Evolutionary conservation across 92 coral and sea anemone species (phyloP).

Genomic region (Siderastrea siderea): DNA sequence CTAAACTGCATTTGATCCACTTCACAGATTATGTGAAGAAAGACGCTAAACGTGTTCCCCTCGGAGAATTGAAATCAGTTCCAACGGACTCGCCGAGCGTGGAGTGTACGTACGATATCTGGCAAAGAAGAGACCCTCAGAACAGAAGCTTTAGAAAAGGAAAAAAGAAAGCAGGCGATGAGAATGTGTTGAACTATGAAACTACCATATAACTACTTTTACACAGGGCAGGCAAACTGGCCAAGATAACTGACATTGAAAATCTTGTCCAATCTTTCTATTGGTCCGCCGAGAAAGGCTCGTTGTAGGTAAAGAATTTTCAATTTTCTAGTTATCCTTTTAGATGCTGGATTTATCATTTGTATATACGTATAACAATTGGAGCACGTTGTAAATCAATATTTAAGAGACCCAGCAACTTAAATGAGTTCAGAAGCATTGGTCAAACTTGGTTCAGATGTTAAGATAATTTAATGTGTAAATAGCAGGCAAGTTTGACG

Average conservation of each 20-base stretch:
- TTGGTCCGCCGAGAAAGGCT: background rate
- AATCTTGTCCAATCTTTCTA: background rate
- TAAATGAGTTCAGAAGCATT: background rate
- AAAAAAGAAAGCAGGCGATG: conserved; percentile 56
- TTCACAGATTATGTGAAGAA: conserved; percentile 47
- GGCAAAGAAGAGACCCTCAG: conserved; percentile 86
- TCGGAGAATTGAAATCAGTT: conserved; percentile 54
- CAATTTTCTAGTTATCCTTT: background rate
- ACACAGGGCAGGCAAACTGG: background rate
- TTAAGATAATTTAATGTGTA: conserved; percentile 5
- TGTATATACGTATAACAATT: background rate
- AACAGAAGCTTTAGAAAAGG: conserved; percentile 78
- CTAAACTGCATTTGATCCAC: background rate
- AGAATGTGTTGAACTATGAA: conserved; percentile 69
- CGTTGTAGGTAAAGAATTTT: background rate
- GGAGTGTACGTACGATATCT: conserved; percentile 82
- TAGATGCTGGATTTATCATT: background rate
- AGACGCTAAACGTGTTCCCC: conserved; percentile 54
- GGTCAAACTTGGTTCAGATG: background rate
- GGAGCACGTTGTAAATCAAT: background rate
- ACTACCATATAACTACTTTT: conserved; percentile 64
- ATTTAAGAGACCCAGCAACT: conserved; percentile 1
- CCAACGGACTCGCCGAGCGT: conserved; percentile 61
- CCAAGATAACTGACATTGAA: no score
- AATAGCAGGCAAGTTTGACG: background rate